These are phyloP conservation scores for Lymantria monacha DNA, from an alignment of 2,888 invertebrate species.

Conservation along the genomic window DNA sequence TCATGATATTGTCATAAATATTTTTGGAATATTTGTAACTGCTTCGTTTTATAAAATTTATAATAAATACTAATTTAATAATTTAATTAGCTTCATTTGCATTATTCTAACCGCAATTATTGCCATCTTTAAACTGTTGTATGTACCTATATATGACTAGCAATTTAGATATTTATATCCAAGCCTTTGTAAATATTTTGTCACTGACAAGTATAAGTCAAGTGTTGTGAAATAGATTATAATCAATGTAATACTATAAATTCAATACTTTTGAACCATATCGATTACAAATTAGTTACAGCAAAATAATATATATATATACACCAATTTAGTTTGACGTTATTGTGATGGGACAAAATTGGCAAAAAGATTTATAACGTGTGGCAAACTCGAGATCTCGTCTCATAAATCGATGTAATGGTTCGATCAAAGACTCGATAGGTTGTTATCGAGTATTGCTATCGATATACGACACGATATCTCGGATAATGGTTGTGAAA, in stretches of 20 bases:
- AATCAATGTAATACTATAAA: slow-evolving; percentile 14
- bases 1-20: slow-evolving; percentile 64
- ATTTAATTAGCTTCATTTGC: slow-evolving; percentile 16
- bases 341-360: slow-evolving; percentile 50
- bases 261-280: slow-evolving; percentile 39
- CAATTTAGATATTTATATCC: no score
- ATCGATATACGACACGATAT: slow-evolving; percentile 34
- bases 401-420: slow-evolving; percentile 68
- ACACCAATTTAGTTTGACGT: slow-evolving; percentile 35
- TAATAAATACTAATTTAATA: slow-evolving; percentile 15
- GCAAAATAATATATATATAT: slow-evolving; percentile 39
- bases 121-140: slow-evolving; percentile 11
- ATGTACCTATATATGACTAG: no score
- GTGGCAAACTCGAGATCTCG: slow-evolving; percentile 54
- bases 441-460: slow-evolving; percentile 51
- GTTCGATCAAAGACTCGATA: slow-evolving; percentile 55
- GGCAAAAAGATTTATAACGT: slow-evolving; percentile 57
- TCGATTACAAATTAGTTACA: slow-evolving; percentile 44
- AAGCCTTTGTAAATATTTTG: no score
- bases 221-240: neutral
- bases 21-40: slow-evolving; percentile 58
- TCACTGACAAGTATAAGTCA: no score
- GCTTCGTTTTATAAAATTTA: slow-evolving; percentile 11
- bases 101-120: slow-evolving; percentile 19
- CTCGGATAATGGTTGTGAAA: slow-evolving; percentile 60